Percentiles rank a stretch among this genome's conserved stretches.
Conservation (phyloP, 2,888 invertebrate species). For the Pemphredon lugubris region DNA sequence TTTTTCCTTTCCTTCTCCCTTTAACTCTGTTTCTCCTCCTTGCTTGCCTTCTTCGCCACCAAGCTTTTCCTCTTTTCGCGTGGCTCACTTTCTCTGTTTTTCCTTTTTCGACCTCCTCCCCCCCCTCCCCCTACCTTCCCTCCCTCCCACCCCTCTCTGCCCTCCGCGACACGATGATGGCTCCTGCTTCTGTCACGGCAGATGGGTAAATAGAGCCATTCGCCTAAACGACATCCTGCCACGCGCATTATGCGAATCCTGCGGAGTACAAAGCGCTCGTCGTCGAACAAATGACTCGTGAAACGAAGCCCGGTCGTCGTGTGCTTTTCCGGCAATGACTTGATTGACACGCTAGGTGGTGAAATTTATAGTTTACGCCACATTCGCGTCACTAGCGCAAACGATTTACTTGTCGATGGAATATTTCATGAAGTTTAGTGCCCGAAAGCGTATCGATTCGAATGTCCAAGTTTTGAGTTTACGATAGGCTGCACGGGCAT, state of each 20-base stretch:
- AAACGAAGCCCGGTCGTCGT: conserved; percentile 64
- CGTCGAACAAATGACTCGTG: conserved; percentile 71
- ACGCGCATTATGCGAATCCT: conserved; percentile 63
- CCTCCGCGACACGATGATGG: conserved; percentile 26
- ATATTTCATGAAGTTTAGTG: too few species aligned
- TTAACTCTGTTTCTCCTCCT: not conserved
- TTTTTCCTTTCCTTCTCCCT: conserved; percentile 37
- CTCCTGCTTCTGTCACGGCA: conserved; percentile 42
- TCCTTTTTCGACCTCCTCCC: conserved; percentile 13
- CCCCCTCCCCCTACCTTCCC: conserved; percentile 5
- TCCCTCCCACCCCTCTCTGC: conserved; percentile 32
- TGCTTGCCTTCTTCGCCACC: not conserved
- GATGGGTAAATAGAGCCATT: conserved; percentile 70
- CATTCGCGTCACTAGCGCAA: too few species aligned
- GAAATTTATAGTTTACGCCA: conserved; percentile 17
- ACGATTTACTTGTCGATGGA: conserved; percentile 8
- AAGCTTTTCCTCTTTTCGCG: not conserved
- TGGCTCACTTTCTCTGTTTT: conserved; percentile 3
- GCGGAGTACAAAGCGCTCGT: conserved; percentile 58
- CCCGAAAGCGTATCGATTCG: too few species aligned
- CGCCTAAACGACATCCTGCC: conserved; percentile 66
- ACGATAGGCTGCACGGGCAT: too few species aligned
- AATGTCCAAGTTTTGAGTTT: too few species aligned
- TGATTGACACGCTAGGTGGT: conserved; percentile 25
- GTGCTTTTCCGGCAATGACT: conserved; percentile 12